Evolutionary conservation across 2,113 vertebrate genomes (phyloP).

Genomic region (Megaptera novaeangliae): DNA sequence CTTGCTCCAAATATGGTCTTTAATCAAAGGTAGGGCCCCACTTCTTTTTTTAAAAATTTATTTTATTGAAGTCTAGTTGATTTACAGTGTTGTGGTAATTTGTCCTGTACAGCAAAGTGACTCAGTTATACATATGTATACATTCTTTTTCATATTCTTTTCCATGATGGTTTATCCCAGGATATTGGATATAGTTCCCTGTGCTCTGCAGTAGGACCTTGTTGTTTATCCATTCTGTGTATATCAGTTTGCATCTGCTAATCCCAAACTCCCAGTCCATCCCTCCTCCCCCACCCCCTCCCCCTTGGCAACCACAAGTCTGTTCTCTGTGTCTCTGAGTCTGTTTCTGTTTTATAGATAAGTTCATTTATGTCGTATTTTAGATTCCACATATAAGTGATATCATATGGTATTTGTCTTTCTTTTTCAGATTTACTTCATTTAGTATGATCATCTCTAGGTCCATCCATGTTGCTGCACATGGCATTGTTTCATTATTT

Average conservation of each 20-base stretch:
- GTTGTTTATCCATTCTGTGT: neutral
- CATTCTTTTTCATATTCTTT: neutral
- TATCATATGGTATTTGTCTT: neutral
- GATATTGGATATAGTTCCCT: neutral
- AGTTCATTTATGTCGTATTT: neutral
- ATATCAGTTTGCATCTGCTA: neutral
- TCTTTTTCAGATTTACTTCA: neutral
- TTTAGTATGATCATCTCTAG: neutral
- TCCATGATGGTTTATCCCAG: neutral
- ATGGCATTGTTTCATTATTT: neutral
- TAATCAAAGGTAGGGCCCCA: fast-evolving
- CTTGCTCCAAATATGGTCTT: neutral
- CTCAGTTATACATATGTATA: neutral
- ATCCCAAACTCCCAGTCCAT: neutral
- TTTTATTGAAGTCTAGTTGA: neutral
- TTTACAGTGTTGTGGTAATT: neutral
- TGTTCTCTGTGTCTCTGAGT: neutral
- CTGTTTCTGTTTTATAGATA: neutral
- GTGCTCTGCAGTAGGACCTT: neutral
- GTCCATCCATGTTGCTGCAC: neutral
- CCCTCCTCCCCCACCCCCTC: neutral
- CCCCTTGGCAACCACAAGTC: neutral
- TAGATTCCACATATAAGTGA: neutral
- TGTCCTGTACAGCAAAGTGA: neutral
- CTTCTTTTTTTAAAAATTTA: neutral